Evolutionary conservation across 1,140 invertebrate genomes (phyloP), one percentile per base, ranked within the genome.

Genomic region (Sitodiplosis mosellana): DNA sequence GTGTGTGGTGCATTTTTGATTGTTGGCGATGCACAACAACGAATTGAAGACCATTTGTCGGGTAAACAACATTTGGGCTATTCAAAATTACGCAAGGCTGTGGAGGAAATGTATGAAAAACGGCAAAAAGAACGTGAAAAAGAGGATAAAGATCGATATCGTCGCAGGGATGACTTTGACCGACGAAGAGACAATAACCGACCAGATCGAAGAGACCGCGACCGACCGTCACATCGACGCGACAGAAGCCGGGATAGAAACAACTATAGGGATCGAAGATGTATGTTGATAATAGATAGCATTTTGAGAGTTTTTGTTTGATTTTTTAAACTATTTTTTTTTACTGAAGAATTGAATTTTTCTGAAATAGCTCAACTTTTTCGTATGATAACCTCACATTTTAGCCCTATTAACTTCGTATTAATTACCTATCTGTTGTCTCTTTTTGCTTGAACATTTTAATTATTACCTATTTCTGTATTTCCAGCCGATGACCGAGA

Each of bases 1-100:
- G 89, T 96, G 2, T 99, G 94, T 69, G 94, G 94, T 4, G 93
- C 94, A 8, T 96, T 99, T 67, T 71, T 99, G 12, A 96, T 99
- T 57, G 91, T 98, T 18, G 93, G 83, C n/a, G 94, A 98, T 71
- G 93, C 92, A 2, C 92, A 96, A 60, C 92, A 95, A 59, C 74
- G 94, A 53, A 90, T 97, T 52, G 92, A 97, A 60, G 94, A 99
- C 66, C 93, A 98, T 72, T 69, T 96, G 33, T 92, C 89, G 76
- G 94, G 94, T 3, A 97, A 97, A 70, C 93, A 96, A 61, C 94
- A 98, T 71, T 79, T 94, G 51, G 93, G 93, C 8, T 79, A 77
- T 52, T 75, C 74, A 45, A 73, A 73, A 57, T 60, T 79, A 27
- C 75, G 76, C 46, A 68, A 73, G 55, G 76, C 76, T 0, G 73